Evolutionary conservation across 2,888 invertebrate genomes (phyloP).

Genomic region (Silvanus unidentatus): DNA sequence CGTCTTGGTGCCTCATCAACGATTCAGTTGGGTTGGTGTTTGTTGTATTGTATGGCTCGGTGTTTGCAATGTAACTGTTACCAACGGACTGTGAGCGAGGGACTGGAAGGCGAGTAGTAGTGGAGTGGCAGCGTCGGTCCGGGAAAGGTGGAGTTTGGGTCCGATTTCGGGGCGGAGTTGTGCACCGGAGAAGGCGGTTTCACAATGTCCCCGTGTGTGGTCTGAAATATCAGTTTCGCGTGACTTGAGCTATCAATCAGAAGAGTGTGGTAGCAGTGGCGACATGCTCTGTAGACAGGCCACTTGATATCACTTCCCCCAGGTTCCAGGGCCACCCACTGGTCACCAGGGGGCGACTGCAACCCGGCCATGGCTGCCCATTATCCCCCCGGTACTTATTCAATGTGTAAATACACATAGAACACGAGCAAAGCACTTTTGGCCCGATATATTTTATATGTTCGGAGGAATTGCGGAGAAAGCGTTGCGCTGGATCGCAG

Average conservation of each 20-base stretch:
- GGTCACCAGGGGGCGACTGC: conserved; percentile 38
- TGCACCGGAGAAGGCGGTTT: conserved; percentile 16
- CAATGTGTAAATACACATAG: background rate
- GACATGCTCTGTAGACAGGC: conserved; percentile 48
- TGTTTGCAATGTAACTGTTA: conserved; percentile 9
- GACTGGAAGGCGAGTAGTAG: conserved; percentile 25
- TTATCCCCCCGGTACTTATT: conserved; percentile 3
- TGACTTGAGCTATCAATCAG: conserved; percentile 48
- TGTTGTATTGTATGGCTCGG: too few species aligned
- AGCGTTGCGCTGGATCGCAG: too few species aligned
- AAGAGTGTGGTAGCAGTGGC: conserved; percentile 47
- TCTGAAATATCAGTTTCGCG: conserved; percentile 42
- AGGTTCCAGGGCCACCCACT: conserved; percentile 36
- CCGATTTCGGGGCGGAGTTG: conserved; percentile 18
- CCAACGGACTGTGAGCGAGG: conserved; percentile 20
- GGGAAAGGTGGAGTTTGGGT: conserved; percentile 15
- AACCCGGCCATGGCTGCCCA: conserved; percentile 39
- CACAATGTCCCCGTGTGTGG: conserved; percentile 37
- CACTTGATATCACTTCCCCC: conserved; percentile 45
- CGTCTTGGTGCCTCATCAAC: too few species aligned
- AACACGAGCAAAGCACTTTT: background rate
- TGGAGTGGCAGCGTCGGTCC: conserved; percentile 13
- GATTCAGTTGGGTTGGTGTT: too few species aligned
- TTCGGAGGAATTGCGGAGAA: too few species aligned
- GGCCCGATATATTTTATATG: conserved; percentile 9